These are phyloP conservation scores for Hydriomena furcata DNA, from an alignment of 2,888 invertebrate species.

Conservation along the genomic window DNA sequence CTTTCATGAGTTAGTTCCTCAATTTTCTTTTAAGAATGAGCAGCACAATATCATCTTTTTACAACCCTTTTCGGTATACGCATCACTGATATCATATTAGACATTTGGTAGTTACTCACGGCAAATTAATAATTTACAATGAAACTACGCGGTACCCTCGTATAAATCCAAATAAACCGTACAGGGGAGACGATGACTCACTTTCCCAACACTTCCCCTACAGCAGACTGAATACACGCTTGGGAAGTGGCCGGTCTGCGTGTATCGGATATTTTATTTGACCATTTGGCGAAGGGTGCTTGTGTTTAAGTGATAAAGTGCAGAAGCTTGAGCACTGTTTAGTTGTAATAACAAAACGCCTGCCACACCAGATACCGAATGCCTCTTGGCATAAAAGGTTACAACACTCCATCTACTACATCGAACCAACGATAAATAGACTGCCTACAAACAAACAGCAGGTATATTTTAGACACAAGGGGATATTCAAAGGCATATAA, in stretches of 20 bases:
- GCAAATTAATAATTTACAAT: conserved; percentile 35
- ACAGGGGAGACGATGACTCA: conserved; percentile 21
- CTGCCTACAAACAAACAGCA: too few relatives aligned
- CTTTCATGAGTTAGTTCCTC: conserved; percentile 1
- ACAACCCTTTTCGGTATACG: not conserved
- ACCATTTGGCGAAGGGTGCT: conserved; percentile 9
- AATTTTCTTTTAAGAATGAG: too few relatives aligned
- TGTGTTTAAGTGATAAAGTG: conserved; percentile 1
- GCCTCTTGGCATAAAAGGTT: too few relatives aligned
- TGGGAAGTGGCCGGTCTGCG: conserved; percentile 7
- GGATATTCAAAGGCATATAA: not conserved
- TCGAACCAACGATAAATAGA: too few relatives aligned
- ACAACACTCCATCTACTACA: too few relatives aligned
- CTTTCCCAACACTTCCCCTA: conserved; percentile 12
- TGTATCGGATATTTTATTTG: conserved; percentile 17
- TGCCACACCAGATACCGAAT: too few relatives aligned
- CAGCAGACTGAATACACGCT: conserved; percentile 13
- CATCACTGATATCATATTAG: conserved; percentile 16
- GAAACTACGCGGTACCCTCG: conserved; percentile 34
- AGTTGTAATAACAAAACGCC: not conserved
- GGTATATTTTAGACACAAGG: not conserved
- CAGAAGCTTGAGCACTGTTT: not conserved
- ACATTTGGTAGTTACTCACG: conserved; percentile 1
- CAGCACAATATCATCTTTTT: not conserved
- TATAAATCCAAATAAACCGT: conserved; percentile 45